Conservation (phyloP, 2,797 vertebrate species). For the Myotis vivesi region DNA sequence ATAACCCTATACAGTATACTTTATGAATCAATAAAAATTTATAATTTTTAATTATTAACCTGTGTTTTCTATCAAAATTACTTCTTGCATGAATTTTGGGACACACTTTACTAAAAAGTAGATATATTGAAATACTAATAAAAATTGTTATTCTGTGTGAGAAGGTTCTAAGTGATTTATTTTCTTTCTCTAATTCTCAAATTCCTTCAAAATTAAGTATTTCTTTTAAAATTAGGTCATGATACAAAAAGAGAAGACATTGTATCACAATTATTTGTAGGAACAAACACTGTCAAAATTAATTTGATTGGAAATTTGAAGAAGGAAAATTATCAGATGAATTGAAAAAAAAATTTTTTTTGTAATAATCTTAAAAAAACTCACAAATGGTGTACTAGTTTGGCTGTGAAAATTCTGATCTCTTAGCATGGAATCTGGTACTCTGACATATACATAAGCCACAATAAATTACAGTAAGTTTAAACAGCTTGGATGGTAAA, state of each 20-base stretch:
- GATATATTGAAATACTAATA: constrained; percentile 5
- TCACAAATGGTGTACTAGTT: not conserved
- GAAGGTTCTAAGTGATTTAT: constrained; percentile 1
- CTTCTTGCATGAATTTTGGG: no score
- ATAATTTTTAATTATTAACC: no score
- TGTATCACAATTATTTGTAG: not conserved
- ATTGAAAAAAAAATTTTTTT: not conserved
- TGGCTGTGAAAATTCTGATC: not conserved
- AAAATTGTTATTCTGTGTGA: not conserved
- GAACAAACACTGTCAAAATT: not conserved
- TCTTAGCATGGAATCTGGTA: not conserved
- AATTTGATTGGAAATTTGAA: constrained; percentile 14
- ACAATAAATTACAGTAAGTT: constrained; percentile 28
- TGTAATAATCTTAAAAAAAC: not conserved
- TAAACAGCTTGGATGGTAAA: not conserved
- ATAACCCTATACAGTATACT: no score
- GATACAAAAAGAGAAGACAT: not conserved
- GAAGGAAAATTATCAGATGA: not conserved
- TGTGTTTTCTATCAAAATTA: no score
- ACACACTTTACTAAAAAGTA: not conserved
- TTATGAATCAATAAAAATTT: no score
- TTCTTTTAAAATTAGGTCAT: constrained; percentile 15
- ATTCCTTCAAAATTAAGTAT: not conserved
- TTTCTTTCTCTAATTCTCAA: constrained; percentile 15
- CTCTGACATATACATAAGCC: not conserved